Base-by-base conservation (phyloP, 2,797 vertebrate species). In the Emydoidea blandingii region DNA sequence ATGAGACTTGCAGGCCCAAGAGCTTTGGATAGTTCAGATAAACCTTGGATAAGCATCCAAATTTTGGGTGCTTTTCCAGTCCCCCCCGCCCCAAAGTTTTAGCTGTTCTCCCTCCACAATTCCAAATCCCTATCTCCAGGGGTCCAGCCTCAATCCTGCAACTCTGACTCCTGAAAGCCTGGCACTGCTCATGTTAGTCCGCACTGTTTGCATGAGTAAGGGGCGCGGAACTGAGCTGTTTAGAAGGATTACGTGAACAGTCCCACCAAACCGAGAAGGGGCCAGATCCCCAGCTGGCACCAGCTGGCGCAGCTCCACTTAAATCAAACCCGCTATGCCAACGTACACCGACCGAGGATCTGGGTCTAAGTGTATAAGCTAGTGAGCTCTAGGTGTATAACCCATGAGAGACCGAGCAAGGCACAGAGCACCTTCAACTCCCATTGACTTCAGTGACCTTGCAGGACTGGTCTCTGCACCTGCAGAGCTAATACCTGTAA, bases 131-230 rank as follows among this genome's bases (percentile, higher is more conserved):
- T 83, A 0, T 87, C 95, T 62, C 19, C 6, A 3, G 23, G 37
- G 81, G 89, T 41, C 91, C 34, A 11, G 81, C 87, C 34, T 81
- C 79, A 79, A 80, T 78, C 87, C 88, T 93, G 65, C 89, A 92
- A 92, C 29, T 15, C 41, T 93, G 88, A 82, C 65, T 25, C 82
- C 92, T 90, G 86, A 94, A 91, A 94, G 92, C 95, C 94, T 92
- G 93, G 87, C 94, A 25, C 57, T 94, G 96, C 84, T 81, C 41
- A 3, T 91, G 88, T 84, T 80, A 83, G 0, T 6, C 0, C 68
- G 91, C 94, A 8, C 72, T 10, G 78, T 96, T 93, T 96, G 86
- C 94, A 93, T 95, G 92, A 94, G 93, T 90, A 96, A 87, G 92
- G 80, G 80, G 41, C 94, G 89, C 80, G 47, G 94, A 89, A 94